phyloP scores from a whole-genome alignment of 1,140 invertebrate genomes.

The Tetramorium simillimum region DNA sequence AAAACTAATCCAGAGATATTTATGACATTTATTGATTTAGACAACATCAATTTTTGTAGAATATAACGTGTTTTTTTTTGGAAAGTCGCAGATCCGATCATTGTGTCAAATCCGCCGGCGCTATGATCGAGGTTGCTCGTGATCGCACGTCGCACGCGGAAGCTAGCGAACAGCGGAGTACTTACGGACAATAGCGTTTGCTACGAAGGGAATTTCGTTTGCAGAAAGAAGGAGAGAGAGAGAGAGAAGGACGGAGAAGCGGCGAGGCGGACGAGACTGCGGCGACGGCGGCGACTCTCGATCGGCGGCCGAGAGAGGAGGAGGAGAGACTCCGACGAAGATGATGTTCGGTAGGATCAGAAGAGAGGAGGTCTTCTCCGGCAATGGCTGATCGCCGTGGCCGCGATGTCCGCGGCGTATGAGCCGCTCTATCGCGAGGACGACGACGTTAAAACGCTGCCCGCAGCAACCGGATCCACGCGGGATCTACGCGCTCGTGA shows the following conservation, averaged over 20 bases:
- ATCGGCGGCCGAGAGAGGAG: conserved; percentile 16
- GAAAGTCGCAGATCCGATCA: background rate
- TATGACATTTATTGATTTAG: background rate
- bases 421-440: conserved; percentile 57
- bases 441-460: conserved; percentile 9
- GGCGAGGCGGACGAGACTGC: conserved; percentile 25
- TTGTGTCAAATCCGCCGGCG: conserved; percentile 13
- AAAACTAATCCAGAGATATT: background rate
- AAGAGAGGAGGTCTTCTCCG: conserved; percentile 74
- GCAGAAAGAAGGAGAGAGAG: conserved; percentile 30
- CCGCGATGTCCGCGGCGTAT: conserved; percentile 70
- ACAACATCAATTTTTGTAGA: background rate
- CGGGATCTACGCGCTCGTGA: conserved; percentile 46
- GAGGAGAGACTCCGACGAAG: conserved; percentile 61
- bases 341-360: conserved; percentile 72
- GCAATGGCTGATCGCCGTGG: conserved; percentile 72
- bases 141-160: conserved; percentile 12
- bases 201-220: conserved; percentile 52
- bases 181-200: conserved; percentile 22
- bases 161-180: conserved; percentile 9
- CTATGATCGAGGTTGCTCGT: background rate
- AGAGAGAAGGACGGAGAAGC: background rate
- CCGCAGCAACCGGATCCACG: conserved; percentile 9
- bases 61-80: background rate
- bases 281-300: conserved; percentile 9